These are phyloP conservation scores for Ectemnius lituratus DNA, from an alignment of 2,888 invertebrate species.

Conservation along the genomic window DNA sequence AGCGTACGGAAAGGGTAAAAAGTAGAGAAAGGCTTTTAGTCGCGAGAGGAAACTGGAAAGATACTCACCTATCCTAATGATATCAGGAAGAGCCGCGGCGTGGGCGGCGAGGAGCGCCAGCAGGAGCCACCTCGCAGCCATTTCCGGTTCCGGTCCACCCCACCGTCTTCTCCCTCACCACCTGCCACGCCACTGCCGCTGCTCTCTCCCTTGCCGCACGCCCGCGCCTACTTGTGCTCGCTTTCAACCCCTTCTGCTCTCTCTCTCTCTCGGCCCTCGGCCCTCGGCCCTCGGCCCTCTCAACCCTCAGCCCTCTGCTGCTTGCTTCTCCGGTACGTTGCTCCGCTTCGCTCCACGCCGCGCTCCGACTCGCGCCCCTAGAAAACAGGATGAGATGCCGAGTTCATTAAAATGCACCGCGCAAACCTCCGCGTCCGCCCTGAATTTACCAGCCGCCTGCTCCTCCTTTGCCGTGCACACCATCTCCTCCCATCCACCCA, in stretches of 20 bases:
- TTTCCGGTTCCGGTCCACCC: conserved; percentile 70
- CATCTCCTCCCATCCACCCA: background rate
- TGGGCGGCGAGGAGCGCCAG: conserved; percentile 69
- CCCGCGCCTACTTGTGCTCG: conserved; percentile 8
- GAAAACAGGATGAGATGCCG: conserved; percentile 61
- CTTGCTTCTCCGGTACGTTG: too few species aligned
- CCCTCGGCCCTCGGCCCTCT: too few species aligned
- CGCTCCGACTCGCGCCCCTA: conserved; percentile 56
- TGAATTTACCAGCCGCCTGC: conserved; percentile 33
- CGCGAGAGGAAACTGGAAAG: conserved; percentile 48
- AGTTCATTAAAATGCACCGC: conserved; percentile 68
- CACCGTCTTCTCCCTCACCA: conserved; percentile 49
- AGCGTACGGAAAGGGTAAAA: conserved; percentile 3
- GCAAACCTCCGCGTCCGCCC: conserved; percentile 53
- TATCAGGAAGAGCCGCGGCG: conserved; percentile 77
- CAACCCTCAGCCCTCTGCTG: too few species aligned
- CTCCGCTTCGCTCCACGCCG: conserved; percentile 25
- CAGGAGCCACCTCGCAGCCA: conserved; percentile 73
- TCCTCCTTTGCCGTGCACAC: background rate
- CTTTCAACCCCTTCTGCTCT: conserved; percentile 20
- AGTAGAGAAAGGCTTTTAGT: conserved; percentile 36
- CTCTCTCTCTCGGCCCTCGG: background rate
- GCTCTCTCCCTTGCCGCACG: conserved; percentile 13
- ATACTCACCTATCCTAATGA: conserved; percentile 80
- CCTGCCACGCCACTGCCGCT: conserved; percentile 51